A percentile compares a stretch with the other conserved stretches of the same genome.
Conservation (phyloP, 1,140 invertebrate genomes). For the Aphelenchoides fujianensis region DNA sequence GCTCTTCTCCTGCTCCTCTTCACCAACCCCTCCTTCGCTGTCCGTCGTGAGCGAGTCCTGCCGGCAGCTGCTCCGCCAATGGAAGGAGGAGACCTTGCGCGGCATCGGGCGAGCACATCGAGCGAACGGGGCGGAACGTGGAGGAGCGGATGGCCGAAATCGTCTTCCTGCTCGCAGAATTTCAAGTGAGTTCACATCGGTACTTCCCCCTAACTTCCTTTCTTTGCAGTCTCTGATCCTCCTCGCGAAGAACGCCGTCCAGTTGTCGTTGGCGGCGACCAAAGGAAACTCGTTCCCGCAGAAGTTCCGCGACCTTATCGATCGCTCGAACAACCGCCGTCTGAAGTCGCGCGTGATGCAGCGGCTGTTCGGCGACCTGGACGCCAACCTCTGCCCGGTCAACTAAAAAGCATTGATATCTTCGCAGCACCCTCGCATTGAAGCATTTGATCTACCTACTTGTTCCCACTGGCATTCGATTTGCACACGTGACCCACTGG, state of each 20-base stretch:
- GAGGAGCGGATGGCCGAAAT: conserved; percentile 4
- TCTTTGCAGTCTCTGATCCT: neutral
- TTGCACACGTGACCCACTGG: too few species aligned
- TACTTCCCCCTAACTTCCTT: too few species aligned
- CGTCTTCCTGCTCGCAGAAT: neutral
- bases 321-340: conserved; percentile 6
- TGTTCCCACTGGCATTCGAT: too few species aligned
- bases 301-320: conserved; percentile 2
- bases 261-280: neutral
- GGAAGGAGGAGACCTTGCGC: conserved; percentile 1
- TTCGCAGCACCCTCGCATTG: too few species aligned
- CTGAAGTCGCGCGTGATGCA: conserved; percentile 3
- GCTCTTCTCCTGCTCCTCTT: neutral
- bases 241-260: neutral
- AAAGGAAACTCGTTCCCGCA: neutral
- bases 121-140: conserved; percentile 3
- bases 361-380: conserved; percentile 6
- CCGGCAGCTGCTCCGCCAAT: neutral
- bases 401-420: too few species aligned
- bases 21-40: neutral
- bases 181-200: too few species aligned
- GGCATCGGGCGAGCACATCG: neutral
- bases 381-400: neutral
- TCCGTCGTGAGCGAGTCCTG: neutral
- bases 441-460: too few species aligned